Evolutionary conservation across 2,888 invertebrate genomes (phyloP), one percentile per base, ranked within the genome.

Genomic region (Conus canariensis): DNA sequence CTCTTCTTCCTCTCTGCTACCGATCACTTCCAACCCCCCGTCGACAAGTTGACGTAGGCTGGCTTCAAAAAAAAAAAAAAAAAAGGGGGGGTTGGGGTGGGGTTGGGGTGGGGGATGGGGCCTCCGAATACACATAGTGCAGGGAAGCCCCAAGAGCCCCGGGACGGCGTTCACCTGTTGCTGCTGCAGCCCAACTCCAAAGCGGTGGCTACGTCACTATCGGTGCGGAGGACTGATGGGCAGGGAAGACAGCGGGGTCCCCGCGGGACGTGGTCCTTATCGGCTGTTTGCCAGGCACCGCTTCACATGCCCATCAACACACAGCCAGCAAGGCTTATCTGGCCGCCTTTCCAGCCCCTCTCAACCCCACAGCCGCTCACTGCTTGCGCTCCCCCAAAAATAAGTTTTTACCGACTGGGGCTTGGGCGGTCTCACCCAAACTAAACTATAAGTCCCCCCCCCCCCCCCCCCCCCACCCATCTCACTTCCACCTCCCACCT

Each of bases 241-340:
- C n/a, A 25, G 25, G 60, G 85, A 85, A 85, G 85, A 25, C 56
- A 14, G 60, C 85, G 25, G 85, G 85, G 85, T 85, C 85, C 85
- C 85, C 16, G n/a, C 16, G 85, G 30, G 85, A 85, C 60, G 85
- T 59, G 56, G 12, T 60, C 85, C 60, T 85, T 59, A 59, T 60
- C 59, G 25, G 58, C 83, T 16, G 19, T 56, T 58, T 83, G 83
- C 83, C 85, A 85, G 25, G 25, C 25, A 25, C 85, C 60, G 85
- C 85, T 56, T 25, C 85, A 25, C 60, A 25, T 60, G 14, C 85
- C 85, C 85, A 85, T 85, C 85, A 85, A 85, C 59, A 60, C 85
- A 25, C 85, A 85, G 85, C 85, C 45, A 59, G 85, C 60, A 12
- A 0, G 12, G 6, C 60, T 59, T 83, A 83, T 83, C 83, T 58